Percentiles rank a stretch among this genome's conserved stretches.
These are phyloP conservation scores for Thymallus thymallus DNA, from an alignment of 2,113 vertebrate species.

Conservation along the genomic window DNA sequence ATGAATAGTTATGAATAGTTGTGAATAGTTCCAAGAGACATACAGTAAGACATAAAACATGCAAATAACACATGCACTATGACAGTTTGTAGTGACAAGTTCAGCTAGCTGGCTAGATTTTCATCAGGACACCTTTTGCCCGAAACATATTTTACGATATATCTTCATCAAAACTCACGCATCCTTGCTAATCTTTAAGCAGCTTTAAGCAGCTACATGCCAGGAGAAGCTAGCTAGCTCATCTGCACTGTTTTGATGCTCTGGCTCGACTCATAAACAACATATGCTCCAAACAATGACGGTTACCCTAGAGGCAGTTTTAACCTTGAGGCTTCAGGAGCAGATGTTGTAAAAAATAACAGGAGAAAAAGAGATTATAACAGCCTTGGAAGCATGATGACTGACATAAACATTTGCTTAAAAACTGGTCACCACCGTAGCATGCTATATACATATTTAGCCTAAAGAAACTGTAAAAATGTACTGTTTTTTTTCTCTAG, in stretches of 20 bases:
- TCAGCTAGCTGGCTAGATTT: not conserved
- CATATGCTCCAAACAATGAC: conserved; percentile 70
- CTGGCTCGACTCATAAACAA: conserved; percentile 62
- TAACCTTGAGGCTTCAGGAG: conserved; percentile 66
- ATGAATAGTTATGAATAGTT: too few species aligned
- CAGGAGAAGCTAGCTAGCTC: not conserved
- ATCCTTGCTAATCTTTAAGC: not conserved
- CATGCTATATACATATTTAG: too few species aligned
- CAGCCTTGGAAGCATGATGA: conserved; percentile 53
- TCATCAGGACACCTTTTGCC: not conserved
- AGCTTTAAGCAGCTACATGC: not conserved
- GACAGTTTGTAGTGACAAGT: not conserved
- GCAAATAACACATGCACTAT: too few species aligned
- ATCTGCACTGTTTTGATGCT: conserved; percentile 43
- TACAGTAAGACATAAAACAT: too few species aligned
- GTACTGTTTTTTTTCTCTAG: too few species aligned
- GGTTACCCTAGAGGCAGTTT: conserved; percentile 60
- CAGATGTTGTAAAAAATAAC: conserved; percentile 67
- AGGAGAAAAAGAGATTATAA: conserved; percentile 34
- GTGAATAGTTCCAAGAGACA: too few species aligned
- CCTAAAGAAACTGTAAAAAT: not conserved
- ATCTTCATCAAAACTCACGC: not conserved
- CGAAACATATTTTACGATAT: not conserved
- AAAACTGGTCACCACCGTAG: conserved; percentile 27
- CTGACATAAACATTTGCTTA: conserved; percentile 37